Percentiles rank a stretch among this genome's conserved stretches.
Evolutionary conservation across 2,113 vertebrate species (phyloP).

Genomic region (Charadrius vociferus): DNA sequence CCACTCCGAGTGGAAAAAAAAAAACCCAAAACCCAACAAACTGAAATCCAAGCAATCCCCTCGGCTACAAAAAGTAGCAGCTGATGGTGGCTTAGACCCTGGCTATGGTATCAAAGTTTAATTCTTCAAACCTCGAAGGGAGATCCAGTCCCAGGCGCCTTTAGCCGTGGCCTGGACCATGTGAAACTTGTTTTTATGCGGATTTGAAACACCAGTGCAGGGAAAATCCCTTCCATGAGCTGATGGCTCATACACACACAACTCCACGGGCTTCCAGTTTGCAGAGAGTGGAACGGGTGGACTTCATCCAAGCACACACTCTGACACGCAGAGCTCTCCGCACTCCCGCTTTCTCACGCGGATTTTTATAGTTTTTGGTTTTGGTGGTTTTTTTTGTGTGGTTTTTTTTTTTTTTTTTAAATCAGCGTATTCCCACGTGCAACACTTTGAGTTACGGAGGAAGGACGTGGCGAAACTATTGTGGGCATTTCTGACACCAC

Average conservation of each 20-base stretch:
- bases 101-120: not conserved
- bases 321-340: rapidly evolving
- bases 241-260: not conserved
- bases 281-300: not conserved
- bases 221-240: not conserved
- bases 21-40: not conserved
- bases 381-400: not conserved
- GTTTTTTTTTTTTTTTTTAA: rapidly evolving
- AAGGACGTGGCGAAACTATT: not conserved
- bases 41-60: not conserved
- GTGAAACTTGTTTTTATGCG: not conserved
- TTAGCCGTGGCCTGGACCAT: not conserved
- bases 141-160: not conserved
- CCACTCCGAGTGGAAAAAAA: too few species aligned
- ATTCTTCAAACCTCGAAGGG: not conserved
- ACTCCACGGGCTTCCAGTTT: not conserved
- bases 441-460: not conserved
- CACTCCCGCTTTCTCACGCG: not conserved
- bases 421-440: not conserved
- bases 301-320: not conserved
- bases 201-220: not conserved
- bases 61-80: not conserved
- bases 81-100: not conserved
- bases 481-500: not conserved
- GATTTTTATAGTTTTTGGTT: not conserved